Base-by-base conservation (phyloP, 2,113 vertebrate genomes). In the Pardalotus punctatus region DNA sequence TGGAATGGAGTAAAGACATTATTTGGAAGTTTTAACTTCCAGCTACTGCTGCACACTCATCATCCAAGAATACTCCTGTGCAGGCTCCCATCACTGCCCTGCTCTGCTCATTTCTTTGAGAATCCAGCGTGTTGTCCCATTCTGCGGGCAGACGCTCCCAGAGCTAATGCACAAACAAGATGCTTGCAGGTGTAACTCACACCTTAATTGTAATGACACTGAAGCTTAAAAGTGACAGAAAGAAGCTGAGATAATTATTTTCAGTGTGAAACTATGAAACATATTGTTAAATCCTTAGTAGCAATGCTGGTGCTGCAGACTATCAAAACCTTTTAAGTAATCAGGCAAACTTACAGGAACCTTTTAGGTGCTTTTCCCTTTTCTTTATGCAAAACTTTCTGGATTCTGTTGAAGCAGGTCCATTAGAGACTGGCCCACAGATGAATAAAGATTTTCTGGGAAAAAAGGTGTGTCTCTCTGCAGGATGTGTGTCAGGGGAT, bases 211-310 rank as follows among this genome's bases (percentile, higher is more conserved):
- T 94, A 94, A 84, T 78, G 69, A 81, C 84, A 93, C 19, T 29
- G 70, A 81, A 87, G 74, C 78, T 85, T 66, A 76, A 64, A 84
- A 90, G 65, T 72, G 70, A 72, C 72, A 92, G 77, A 65, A 64
- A 82, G 74, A 94, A 96, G 73, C 81, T 38, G 77, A 82, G 65
- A 72, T 64, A 65, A 85, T 90, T 82, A 86, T 82, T 94, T 88
- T 47, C 62, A 33, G 54, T 17, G 23, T 53, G 38, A 78, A 56
- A 35, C 73, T 67, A 21, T 3, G 62, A 53, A 90, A 53, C 14
- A 72, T 86, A 64, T 25, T 64, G 53, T 57, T 78, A 56, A 81
- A 38, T 61, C 38, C 58, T 83, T 31, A 81, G 38, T 38, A 66
- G 77, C 38, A 74, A 10, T 22, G 43, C 23, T n/a, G 40, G 22